Evolutionary conservation across 92 coral and sea anemone species (phyloP), one percentile per base, ranked within the genome.

Genomic region (Isaurus tuberculatus): DNA sequence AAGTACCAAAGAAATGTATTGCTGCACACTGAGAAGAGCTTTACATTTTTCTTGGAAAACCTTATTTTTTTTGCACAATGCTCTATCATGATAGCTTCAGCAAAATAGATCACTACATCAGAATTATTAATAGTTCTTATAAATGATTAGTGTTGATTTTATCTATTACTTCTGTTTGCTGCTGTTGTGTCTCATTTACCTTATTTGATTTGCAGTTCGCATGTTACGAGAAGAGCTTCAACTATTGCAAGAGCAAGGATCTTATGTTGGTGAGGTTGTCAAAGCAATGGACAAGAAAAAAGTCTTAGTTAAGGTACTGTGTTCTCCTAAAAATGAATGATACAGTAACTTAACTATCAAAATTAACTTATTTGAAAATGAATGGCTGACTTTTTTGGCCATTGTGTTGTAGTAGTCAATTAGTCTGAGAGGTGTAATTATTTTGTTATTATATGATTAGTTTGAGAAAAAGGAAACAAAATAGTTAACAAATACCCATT

Each of bases 231-330:
- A 97, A 84, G 99, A 97, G 83, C 88, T 97, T 55, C 99, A 97
- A 84, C 46, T 97, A 48, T 80, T 97, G 74, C 99, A 97, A 65
- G 99, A 97, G 70, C 99, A 97, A 84, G 99, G 99, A 14, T 97
- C 99, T 14, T 97, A 97, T 92, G 99, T 97, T 73, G 99, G 99
- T 29, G 99, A 97, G 81, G 99, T 97, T 23, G 94, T 97, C 30
- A 97, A 97, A 84, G 98, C 99, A 57, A 97, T 97, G 99, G 99
- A 97, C 87, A 97, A 97, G 95, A 97, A 97, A 84, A 97, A 97
- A 73, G 99, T 97, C 49, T 86, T 97, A 80, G 99, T 97, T 31
- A 97, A 97, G 96, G 98, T 94, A 37, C 27, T n/a, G 23, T 26
- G 20, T 4, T 43, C 28, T 27, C 4, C 37, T 69, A 9, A 55